Conservation (phyloP, 2,113 vertebrate genomes). For the Oceanodroma tethys region DNA sequence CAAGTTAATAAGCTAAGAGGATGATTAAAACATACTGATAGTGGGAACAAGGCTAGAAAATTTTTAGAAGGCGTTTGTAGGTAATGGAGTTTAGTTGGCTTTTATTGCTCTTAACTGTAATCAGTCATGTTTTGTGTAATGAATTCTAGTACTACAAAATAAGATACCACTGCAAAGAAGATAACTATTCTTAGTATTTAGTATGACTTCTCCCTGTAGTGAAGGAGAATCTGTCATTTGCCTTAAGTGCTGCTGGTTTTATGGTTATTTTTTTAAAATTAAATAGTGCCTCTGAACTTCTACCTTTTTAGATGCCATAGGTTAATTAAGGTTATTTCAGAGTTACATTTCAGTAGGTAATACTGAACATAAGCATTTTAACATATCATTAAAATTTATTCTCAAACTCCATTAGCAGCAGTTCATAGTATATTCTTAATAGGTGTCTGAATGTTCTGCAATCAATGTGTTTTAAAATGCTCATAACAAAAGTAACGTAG, state of each 20-base stretch:
- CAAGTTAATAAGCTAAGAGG: not conserved
- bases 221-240: not conserved
- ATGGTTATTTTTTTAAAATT: not conserved
- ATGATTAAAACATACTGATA: not conserved
- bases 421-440: not conserved
- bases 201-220: not conserved
- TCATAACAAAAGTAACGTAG: not conserved
- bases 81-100: not conserved
- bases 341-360: not conserved
- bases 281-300: not conserved
- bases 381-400: not conserved
- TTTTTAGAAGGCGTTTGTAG: not conserved
- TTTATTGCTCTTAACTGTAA: not conserved
- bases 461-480: not conserved
- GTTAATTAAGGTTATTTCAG: constrained; percentile 13
- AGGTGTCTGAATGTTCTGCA: not conserved
- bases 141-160: not conserved
- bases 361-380: not conserved
- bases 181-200: not conserved
- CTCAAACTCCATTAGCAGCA: not conserved
- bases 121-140: not conserved
- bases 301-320: not conserved
- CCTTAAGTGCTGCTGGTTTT: not conserved
- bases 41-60: not conserved
- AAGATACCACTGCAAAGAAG: not conserved